These are phyloP conservation scores for Rhegmatorhina hoffmannsi DNA, from an alignment of 2,113 vertebrate species.

Conservation along the genomic window DNA sequence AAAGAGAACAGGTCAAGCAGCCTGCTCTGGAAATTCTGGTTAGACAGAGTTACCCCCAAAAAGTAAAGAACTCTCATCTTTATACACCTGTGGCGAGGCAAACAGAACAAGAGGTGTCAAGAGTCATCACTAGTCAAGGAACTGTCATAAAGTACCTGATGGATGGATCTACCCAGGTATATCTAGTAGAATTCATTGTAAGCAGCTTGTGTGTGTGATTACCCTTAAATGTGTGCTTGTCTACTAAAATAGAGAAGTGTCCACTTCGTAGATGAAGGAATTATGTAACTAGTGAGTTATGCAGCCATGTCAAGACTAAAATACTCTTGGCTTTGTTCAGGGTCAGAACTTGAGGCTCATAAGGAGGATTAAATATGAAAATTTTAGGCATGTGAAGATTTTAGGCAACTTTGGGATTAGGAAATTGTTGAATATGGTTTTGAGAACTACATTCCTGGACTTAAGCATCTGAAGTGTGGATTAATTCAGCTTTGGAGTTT, in stretches of 20 bases:
- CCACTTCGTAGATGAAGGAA: not conserved
- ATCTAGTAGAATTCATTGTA: not conserved
- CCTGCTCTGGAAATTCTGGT: constrained; percentile 73
- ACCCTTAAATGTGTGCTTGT: not conserved
- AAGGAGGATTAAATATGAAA: not conserved
- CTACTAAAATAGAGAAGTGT: not conserved
- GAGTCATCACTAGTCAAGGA: constrained; percentile 84
- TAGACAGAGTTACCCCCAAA: constrained; percentile 84
- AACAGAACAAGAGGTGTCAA: constrained; percentile 78
- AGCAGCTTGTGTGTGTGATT: not conserved
- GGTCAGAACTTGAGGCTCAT: not conserved
- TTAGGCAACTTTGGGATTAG: not conserved
- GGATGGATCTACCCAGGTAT: constrained; percentile 88
- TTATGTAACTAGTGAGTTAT: not conserved
- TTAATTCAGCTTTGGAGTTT: not conserved
- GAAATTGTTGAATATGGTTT: not conserved
- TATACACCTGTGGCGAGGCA: constrained; percentile 45
- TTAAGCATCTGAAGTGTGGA: not conserved
- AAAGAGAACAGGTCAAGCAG: not conserved
- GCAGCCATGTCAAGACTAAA: not conserved
- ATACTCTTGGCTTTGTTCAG: not conserved
- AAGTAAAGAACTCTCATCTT: constrained; percentile 50
- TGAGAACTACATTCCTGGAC: not conserved
- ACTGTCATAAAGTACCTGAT: constrained; percentile 85
- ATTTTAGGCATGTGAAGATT: not conserved